Evolutionary conservation across 2,888 invertebrate species (phyloP).

Genomic region (Microctonus aethiopoides): DNA sequence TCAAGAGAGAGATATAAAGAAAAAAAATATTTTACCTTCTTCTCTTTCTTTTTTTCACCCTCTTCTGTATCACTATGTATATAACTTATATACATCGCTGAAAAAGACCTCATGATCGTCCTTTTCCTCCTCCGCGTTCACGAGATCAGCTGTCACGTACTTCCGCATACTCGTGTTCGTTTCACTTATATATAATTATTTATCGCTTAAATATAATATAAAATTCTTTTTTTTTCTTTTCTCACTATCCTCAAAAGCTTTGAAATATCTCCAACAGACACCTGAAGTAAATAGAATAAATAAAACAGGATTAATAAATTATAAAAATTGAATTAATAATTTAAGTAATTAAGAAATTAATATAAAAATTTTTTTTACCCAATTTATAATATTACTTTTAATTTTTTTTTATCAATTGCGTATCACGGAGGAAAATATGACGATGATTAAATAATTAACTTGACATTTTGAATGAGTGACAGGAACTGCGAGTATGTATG

Average conservation of each 20-base stretch:
- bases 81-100: not conserved
- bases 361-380: no score
- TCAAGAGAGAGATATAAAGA: constrained; percentile 33
- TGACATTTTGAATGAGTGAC: not conserved
- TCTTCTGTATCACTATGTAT: not conserved
- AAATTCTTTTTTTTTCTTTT: no score
- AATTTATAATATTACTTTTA: not conserved
- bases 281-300: not conserved
- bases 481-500: not conserved
- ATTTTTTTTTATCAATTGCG: not conserved
- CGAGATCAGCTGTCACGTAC: constrained; percentile 30
- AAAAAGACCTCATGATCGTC: constrained; percentile 23
- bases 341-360: no score
- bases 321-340: not conserved
- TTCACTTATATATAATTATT: not conserved
- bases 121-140: constrained; percentile 6
- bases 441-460: not conserved
- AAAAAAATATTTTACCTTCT: constrained; percentile 7
- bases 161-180: constrained; percentile 29
- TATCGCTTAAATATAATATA: not conserved
- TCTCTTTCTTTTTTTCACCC: constrained; percentile 4
- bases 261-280: not conserved
- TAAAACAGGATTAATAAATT: not conserved
- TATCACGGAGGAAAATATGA: not conserved
- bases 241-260: no score